Conservation (phyloP, 2,797 vertebrate genomes). For the Alosa sapidissima region DNA sequence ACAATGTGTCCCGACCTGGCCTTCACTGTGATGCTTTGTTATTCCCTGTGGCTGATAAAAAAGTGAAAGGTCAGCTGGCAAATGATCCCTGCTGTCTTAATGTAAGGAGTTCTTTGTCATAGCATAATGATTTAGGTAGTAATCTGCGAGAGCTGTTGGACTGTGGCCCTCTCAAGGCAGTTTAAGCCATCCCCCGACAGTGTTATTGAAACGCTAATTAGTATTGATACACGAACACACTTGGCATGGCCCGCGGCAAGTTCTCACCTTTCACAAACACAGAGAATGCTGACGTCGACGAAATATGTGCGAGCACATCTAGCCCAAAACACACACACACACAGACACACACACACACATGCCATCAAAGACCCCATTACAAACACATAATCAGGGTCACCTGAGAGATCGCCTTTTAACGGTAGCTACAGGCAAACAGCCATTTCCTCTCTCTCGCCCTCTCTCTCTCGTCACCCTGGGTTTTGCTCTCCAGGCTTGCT, state of each 20-base stretch:
- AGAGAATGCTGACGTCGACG: slow-evolving; percentile 46
- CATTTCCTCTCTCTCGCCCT: not conserved
- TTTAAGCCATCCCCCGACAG: slow-evolving; percentile 23
- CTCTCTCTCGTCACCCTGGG: not conserved
- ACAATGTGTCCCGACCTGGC: not conserved
- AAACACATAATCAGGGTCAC: not conserved
- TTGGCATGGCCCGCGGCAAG: slow-evolving; percentile 34
- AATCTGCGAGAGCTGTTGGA: slow-evolving; percentile 8
- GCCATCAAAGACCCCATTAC: not conserved
- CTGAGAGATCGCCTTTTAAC: not conserved
- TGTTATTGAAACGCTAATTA: slow-evolving; percentile 50
- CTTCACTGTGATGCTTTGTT: not conserved
- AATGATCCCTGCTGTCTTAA: slow-evolving; percentile 2
- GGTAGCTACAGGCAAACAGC: not conserved
- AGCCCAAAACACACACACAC: not conserved
- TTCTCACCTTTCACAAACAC: slow-evolving; percentile 38
- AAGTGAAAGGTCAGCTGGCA: not conserved
- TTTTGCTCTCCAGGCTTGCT: not conserved
- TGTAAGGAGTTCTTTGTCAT: not conserved
- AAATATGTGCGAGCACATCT: slow-evolving; percentile 3
- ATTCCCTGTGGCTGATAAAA: not conserved
- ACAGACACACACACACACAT: not conserved
- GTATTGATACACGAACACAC: slow-evolving; percentile 49
- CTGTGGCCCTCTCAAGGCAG: not conserved
- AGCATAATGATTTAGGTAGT: not conserved